phyloP scores from a whole-genome alignment of 2,797 vertebrate species.

The Vespertilio murinus region DNA sequence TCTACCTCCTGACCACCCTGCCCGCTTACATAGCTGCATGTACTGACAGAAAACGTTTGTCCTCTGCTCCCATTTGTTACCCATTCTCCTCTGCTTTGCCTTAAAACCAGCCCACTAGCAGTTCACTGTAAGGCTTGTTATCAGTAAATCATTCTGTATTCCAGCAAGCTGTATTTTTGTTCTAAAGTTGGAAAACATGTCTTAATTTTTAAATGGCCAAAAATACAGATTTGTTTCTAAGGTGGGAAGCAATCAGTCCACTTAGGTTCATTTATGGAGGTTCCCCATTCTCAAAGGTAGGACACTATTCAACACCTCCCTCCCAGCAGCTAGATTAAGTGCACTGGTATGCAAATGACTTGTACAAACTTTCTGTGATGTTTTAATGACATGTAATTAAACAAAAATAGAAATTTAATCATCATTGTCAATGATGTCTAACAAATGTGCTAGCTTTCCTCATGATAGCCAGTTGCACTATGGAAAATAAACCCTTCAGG shows the following conservation, averaged over 20 bases:
- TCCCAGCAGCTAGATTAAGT: conserved; percentile 40
- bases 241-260: background rate
- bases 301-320: background rate
- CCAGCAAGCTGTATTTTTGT: background rate
- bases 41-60: background rate
- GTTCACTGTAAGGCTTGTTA: background rate
- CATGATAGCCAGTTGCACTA: background rate
- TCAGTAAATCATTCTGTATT: background rate
- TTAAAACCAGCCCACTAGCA: background rate
- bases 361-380: conserved; percentile 4
- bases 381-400: conserved; percentile 67
- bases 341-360: conserved; percentile 32
- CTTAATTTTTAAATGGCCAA: background rate
- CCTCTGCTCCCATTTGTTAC: background rate
- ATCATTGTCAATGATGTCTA: conserved; percentile 47
- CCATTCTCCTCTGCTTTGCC: background rate
- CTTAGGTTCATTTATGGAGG: background rate
- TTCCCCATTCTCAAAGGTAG: conserved; percentile 28
- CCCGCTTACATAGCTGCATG: rapidly evolving
- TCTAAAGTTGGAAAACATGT: background rate
- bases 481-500: background rate
- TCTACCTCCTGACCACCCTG: background rate
- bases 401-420: conserved; percentile 54
- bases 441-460: conserved; percentile 23
- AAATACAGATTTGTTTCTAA: conserved; percentile 5